Evolutionary conservation across 2,797 vertebrate species (phyloP).

Genomic region (Macropodus opercularis): DNA sequence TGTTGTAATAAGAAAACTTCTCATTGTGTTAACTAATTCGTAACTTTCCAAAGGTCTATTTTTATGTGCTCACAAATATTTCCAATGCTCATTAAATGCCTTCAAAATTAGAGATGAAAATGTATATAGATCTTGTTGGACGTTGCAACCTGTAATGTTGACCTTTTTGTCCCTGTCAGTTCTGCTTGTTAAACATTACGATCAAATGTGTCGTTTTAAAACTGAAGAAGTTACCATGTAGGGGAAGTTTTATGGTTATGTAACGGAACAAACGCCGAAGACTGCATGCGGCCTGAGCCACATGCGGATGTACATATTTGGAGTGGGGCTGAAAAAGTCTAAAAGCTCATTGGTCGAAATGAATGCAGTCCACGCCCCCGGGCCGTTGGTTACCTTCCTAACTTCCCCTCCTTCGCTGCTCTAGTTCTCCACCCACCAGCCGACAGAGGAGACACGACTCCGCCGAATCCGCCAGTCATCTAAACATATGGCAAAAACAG

Average conservation of each 20-base stretch:
- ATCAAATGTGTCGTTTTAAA: neutral
- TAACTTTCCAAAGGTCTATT: neutral
- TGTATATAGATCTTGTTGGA: neutral
- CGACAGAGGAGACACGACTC: constrained; percentile 18
- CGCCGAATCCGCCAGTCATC: constrained; percentile 19
- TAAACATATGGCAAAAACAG: constrained; percentile 90
- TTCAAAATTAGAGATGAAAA: neutral
- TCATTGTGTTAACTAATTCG: constrained; percentile 14
- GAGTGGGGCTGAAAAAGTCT: constrained; percentile 33
- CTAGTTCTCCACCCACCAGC: constrained; percentile 64
- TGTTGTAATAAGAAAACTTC: constrained; percentile 16
- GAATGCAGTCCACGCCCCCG: constrained; percentile 42
- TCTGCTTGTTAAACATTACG: no score
- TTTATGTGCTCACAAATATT: neutral
- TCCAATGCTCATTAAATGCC: no score
- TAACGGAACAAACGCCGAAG: constrained; percentile 55
- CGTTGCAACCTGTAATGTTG: no score
- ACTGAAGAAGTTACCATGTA: constrained; percentile 27
- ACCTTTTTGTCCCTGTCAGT: no score
- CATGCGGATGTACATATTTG: constrained; percentile 80
- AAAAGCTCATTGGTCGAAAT: constrained; percentile 59
- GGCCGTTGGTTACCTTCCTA: constrained; percentile 57
- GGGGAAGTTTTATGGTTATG: constrained; percentile 64
- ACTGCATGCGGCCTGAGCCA: constrained; percentile 7
- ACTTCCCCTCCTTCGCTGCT: constrained; percentile 38